Evolutionary conservation across 1,140 invertebrate species (phyloP).

Genomic region (Heliconius melpomene): DNA sequence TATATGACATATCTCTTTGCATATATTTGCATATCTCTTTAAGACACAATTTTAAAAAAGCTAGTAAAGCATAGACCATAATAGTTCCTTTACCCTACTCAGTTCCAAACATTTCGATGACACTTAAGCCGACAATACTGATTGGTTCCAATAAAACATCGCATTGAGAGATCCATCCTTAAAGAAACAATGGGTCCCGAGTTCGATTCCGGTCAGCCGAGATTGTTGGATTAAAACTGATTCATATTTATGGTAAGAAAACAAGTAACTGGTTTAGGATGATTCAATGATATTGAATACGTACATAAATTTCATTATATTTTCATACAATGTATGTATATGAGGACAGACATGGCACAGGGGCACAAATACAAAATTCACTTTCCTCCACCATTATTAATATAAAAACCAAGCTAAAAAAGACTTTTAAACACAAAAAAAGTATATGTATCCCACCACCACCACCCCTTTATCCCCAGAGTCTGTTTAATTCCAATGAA

Average conservation of each 20-base stretch:
- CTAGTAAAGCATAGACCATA: not conserved
- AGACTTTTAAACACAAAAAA: conserved; percentile 8
- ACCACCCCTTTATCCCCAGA: conserved; percentile 22
- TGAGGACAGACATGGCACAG: no score
- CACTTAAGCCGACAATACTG: conserved; percentile 73
- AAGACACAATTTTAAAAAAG: no score
- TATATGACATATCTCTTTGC: no score
- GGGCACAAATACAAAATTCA: not conserved
- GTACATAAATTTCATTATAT: not conserved
- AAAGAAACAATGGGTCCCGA: conserved; percentile 64
- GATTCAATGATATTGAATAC: not conserved
- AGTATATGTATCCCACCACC: not conserved
- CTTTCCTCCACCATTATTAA: not conserved
- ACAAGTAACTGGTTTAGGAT: not conserved
- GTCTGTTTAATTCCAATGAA: conserved; percentile 45
- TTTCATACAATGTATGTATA: not conserved
- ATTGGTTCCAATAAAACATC: conserved; percentile 72
- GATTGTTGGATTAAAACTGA: conserved; percentile 50
- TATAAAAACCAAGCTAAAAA: not conserved
- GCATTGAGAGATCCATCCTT: conserved; percentile 72
- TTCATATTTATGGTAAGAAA: conserved; percentile 35
- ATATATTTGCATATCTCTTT: no score
- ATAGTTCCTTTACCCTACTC: conserved; percentile 47
- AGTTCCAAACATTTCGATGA: conserved; percentile 61
- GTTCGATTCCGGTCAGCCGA: conserved; percentile 56